Base-by-base conservation (phyloP, 2,797 vertebrate genomes). In the Echeneis naucrates region DNA sequence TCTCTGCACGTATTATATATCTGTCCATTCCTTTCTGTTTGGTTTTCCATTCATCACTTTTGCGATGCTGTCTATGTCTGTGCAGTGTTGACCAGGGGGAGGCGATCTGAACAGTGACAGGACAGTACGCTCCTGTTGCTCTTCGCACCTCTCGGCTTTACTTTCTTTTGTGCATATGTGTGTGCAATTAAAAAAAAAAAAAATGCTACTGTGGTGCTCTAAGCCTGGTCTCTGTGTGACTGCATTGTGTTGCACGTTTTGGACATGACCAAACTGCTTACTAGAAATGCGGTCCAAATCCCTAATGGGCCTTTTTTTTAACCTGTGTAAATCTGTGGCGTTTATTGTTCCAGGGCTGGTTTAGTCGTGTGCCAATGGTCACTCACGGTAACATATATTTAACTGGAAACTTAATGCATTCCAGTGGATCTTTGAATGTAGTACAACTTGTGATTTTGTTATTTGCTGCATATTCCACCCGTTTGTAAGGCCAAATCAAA, bases 171-270 rank as follows among this genome's bases (percentile, higher is more conserved):
- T 26, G 54, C 14, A 24, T 30, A 10, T 3, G 55, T 33, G 19
- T 23, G 23, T 21, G 4, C 51, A 33, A 9, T 37, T 70, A 32
- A 17, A n/a, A n/a, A n/a, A n/a, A 32, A 17, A n/a, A n/a, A n/a
- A n/a, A n/a, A n/a, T 42, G 4, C 60, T 33, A 23, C 30, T 40
- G 44, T 55, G 24, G 33, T 74, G 23, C 32, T 27, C 52, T 47
- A 19, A 19, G 40, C 21, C 47, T 45, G 38, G 64, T 63, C 38
- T 27, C 27, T 56, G 38, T 17, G 19, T 71, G 51, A 55, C 61
- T 47, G 40, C 59, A 67, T 53, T 40, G n/a, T 35, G 58, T 50
- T 63, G 47, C 48, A 77, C 72, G 78, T 78, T 87, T 72, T 72
- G 74, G 14, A 68, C 47, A 21, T 76, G 51, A 60, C 50, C 60